phyloP scores from a whole-genome alignment of 2,888 invertebrate genomes.

The Synanthedon tipuliformis region DNA sequence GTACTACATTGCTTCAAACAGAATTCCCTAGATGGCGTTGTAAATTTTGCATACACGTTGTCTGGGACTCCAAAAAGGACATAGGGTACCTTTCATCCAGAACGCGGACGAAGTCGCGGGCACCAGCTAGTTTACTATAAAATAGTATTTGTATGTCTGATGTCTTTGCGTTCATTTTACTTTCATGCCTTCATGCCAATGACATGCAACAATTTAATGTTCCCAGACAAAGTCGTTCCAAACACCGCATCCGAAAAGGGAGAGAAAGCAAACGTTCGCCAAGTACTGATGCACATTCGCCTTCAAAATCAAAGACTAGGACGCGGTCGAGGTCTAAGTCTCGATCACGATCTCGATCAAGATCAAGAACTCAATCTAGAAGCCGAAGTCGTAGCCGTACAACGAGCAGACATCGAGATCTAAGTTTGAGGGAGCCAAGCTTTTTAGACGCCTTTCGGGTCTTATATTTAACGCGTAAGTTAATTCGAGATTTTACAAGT shows the following conservation, averaged over 20 bases:
- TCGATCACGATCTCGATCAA: conserved; percentile 17
- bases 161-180: no score
- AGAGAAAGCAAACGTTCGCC: conserved; percentile 20
- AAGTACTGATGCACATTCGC: conserved; percentile 10
- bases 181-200: no score
- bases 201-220: neutral
- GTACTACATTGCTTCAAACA: no score
- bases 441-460: conserved; percentile 56
- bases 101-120: no score
- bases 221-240: conserved; percentile 22
- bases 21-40: no score
- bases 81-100: no score
- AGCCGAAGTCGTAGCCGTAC: conserved; percentile 20
- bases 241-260: conserved; percentile 22
- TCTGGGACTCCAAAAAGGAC: no score
- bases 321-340: conserved; percentile 12
- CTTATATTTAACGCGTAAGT: conserved; percentile 49
- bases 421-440: conserved; percentile 35
- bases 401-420: conserved; percentile 22
- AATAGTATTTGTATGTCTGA: no score
- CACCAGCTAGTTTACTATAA: no score
- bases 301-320: conserved; percentile 14
- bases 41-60: no score
- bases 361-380: conserved; percentile 17
- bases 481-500: neutral